Evolutionary conservation across 1,140 invertebrate species (phyloP).

Genomic region (Dreissena polymorpha): DNA sequence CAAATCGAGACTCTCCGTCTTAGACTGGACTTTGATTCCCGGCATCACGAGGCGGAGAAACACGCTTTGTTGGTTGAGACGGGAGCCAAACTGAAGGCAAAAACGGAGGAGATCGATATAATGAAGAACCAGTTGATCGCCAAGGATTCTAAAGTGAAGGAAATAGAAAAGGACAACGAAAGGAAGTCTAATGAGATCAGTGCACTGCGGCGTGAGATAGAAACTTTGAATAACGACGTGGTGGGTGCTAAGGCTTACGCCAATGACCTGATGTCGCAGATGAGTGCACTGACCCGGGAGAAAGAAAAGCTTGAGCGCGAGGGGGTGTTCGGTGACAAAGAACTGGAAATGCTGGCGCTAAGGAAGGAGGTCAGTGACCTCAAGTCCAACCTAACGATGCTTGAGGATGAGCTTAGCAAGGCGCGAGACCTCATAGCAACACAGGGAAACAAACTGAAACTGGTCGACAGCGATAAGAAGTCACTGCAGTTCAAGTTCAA

Average conservation of each 20-base stretch:
- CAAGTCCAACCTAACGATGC: conserved; percentile 56
- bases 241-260: conserved; percentile 57
- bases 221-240: conserved; percentile 61
- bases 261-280: conserved; percentile 57
- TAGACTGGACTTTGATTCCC: conserved; percentile 59
- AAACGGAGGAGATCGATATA: conserved; percentile 51
- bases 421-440: conserved; percentile 63
- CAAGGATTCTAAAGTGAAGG: conserved; percentile 53
- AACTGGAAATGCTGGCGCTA: conserved; percentile 52
- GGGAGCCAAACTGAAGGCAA: conserved; percentile 53
- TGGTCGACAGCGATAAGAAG: conserved; percentile 64
- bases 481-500: conserved; percentile 67
- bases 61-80: conserved; percentile 40
- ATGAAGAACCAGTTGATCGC: conserved; percentile 55
- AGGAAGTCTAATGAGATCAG: conserved; percentile 52
- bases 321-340: conserved; percentile 50
- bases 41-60: conserved; percentile 59
- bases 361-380: conserved; percentile 59
- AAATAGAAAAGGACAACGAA: conserved; percentile 57
- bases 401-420: conserved; percentile 64
- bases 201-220: conserved; percentile 57
- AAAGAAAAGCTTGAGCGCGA: conserved; percentile 49
- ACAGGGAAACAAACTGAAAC: conserved; percentile 62
- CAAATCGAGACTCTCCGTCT: conserved; percentile 65
- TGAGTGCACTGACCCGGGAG: conserved; percentile 41